Conservation (phyloP, 2,797 vertebrate genomes). For the Hemitrygon akajei region DNA sequence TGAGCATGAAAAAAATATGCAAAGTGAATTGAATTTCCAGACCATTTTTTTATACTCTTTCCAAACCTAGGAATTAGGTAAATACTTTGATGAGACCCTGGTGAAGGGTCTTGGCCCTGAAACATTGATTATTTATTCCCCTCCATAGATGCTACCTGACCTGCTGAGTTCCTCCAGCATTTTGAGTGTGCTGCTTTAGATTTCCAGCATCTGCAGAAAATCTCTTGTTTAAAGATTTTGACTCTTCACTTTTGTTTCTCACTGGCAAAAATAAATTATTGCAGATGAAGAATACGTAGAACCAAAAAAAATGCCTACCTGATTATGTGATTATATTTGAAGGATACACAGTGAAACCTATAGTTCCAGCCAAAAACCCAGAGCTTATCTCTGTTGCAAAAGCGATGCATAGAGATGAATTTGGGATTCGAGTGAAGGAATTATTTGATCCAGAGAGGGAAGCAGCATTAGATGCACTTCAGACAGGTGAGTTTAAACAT, state of each 20-base stretch:
- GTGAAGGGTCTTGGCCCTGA: no score
- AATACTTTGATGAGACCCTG: no score
- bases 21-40: no score
- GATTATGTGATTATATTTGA: neutral
- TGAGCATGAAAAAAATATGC: no score
- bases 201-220: no score
- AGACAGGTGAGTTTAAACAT: constrained; percentile 47
- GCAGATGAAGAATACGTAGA: neutral
- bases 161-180: no score
- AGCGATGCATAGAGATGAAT: constrained; percentile 45
- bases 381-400: constrained; percentile 45
- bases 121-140: no score
- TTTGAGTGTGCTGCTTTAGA: no score
- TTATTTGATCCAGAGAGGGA: constrained; percentile 54
- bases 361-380: constrained; percentile 41
- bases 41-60: neutral
- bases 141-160: no score
- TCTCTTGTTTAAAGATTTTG: neutral
- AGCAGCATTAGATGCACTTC: constrained; percentile 49
- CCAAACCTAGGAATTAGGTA: neutral
- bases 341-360: constrained; percentile 42
- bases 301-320: neutral
- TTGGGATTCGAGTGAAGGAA: constrained; percentile 41
- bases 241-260: neutral
- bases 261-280: neutral